phyloP scores from a whole-genome alignment of 2,113 vertebrate species.

The Macheiramphus alcinus region DNA sequence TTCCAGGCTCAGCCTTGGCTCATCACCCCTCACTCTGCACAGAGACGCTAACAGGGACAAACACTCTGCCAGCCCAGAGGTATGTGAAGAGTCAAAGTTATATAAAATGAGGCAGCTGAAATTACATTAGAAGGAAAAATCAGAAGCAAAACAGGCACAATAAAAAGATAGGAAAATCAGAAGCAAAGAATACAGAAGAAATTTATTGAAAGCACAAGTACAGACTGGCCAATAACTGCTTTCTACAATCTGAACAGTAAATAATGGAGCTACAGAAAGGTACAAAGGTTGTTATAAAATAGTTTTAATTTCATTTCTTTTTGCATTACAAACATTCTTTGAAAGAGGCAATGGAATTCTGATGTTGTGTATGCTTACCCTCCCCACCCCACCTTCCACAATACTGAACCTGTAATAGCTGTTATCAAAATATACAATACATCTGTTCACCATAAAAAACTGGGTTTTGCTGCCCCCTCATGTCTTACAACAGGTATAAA shows the following conservation, averaged over 20 bases:
- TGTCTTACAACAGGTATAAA: constrained; percentile 80
- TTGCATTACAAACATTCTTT: constrained; percentile 71
- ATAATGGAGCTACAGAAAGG: constrained; percentile 71
- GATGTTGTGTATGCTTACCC: constrained; percentile 49
- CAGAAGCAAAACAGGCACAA: constrained; percentile 53
- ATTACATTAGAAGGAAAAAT: constrained; percentile 20
- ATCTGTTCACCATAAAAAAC: constrained; percentile 77
- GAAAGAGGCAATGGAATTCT: constrained; percentile 68
- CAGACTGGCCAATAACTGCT: constrained; percentile 70
- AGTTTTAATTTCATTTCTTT: constrained; percentile 75
- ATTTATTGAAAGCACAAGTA: constrained; percentile 80
- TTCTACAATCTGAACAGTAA: constrained; percentile 70
- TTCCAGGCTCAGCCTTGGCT: not conserved
- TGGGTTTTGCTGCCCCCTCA: constrained; percentile 64
- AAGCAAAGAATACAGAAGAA: constrained; percentile 71
- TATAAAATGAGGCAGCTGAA: constrained; percentile 6
- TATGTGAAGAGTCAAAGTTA: not conserved
- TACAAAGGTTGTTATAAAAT: constrained; percentile 76
- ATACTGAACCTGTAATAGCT: constrained; percentile 79
- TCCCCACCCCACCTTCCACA: constrained; percentile 61
- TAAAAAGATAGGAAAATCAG: constrained; percentile 60
- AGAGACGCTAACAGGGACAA: not conserved
- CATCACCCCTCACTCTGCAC: not conserved
- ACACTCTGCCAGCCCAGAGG: not conserved
- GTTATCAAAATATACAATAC: constrained; percentile 84